Percentiles rank a stretch among this genome's conserved stretches.
These are phyloP conservation scores for Anoplophora glabripennis DNA, from an alignment of 1,140 invertebrate species.

Conservation along the genomic window DNA sequence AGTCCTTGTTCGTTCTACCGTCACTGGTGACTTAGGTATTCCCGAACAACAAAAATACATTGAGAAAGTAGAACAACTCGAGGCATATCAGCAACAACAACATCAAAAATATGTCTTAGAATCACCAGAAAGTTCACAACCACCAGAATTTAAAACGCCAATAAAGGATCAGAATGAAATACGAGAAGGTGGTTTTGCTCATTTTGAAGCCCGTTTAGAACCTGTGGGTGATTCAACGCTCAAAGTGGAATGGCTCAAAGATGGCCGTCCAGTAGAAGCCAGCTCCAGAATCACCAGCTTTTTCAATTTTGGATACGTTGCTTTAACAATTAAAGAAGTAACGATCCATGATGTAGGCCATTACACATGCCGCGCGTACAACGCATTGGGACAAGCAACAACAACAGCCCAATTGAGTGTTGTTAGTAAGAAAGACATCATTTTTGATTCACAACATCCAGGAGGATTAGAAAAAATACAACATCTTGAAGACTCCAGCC, in stretches of 20 bases:
- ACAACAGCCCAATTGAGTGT: conserved; percentile 87
- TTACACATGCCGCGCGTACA: conserved; percentile 87
- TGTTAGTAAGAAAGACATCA: conserved; percentile 79
- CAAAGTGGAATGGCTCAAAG: conserved; percentile 93
- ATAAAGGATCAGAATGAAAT: conserved; percentile 86
- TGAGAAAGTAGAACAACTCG: conserved; percentile 88
- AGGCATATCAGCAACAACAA: conserved; percentile 80
- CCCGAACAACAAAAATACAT: conserved; percentile 91
- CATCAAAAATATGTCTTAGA: conserved; percentile 75
- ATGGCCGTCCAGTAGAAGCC: conserved; percentile 85
- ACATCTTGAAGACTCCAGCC: conserved; percentile 78
- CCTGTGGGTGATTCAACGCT: conserved; percentile 90
- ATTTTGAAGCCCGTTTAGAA: conserved; percentile 93
- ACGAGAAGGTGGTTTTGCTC: conserved; percentile 90
- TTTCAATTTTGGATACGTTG: conserved; percentile 96
- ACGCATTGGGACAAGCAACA: conserved; percentile 81
- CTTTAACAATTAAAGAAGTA: conserved; percentile 91
- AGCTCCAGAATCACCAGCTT: conserved; percentile 92
- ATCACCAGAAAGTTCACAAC: conserved; percentile 70
- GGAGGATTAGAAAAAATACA: conserved; percentile 86
- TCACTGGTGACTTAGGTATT: conserved; percentile 83
- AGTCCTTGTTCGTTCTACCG: conserved; percentile 72
- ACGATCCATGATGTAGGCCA: conserved; percentile 86
- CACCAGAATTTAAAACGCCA: conserved; percentile 89
- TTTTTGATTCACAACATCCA: conserved; percentile 83